Base-by-base conservation (phyloP, 1,140 invertebrate genomes). In the Centruroides sculpturatus region DNA sequence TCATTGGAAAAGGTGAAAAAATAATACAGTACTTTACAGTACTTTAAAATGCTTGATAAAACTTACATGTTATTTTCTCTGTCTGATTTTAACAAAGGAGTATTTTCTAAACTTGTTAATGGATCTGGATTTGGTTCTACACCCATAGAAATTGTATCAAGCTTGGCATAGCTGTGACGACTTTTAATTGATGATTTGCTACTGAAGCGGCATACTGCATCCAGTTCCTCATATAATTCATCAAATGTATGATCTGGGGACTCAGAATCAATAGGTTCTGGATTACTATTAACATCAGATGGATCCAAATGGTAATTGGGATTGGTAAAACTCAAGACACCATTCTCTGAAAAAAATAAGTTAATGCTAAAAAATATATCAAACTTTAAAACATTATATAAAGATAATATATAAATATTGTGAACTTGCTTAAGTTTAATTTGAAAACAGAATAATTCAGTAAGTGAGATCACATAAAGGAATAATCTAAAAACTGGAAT, bases 241-340 rank as follows among this genome's bases (percentile, higher is more conserved):
- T 71, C 69, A 59, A 57, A 62, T 12, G 35, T 35, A 50, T 56
- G 58, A 57, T 56, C 47, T n/a, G 55, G n/a, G 41, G 41, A 41
- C 5, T 41, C 41, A 41, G 41, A 41, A 41, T 41, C 41, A 41
- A 41, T 41, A 6, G 46, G 55, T 50, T 65, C 64, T 36, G 57
- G n/a, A 55, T 65, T 65, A 50, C 64, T 62, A 41, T 65, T 65
- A 41, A 62, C 57, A 58, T 65, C 64, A 47, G 83, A 80, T 54
- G 84, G 83, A 68, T 85, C 83, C 73, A 89, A 76, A 68, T 87
- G 85, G 73, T 89, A 90, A 75, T 89, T 89, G 8, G 87, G 86
- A 74, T 89, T 90, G 75, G 89, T 85, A 75, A 88, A 89, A 66
- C 86, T 89, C 66, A 89, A 77, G 54, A 88, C 80, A 68, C 86